phyloP scores from a whole-genome alignment of 2,113 vertebrate species.

The Bubalus kerabau region DNA sequence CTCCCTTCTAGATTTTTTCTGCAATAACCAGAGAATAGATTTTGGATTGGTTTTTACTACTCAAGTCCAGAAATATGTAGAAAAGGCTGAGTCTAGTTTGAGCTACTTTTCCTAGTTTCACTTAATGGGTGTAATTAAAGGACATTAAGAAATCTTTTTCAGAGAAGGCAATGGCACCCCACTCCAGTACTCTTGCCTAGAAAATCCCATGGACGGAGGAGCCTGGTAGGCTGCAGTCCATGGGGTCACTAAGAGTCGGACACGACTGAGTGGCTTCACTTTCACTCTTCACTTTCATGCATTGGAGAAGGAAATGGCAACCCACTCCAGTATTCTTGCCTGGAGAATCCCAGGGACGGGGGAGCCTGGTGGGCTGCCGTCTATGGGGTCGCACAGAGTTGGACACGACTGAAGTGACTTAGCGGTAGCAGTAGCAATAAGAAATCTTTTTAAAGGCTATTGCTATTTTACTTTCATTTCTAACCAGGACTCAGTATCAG shows the following conservation, averaged over 20 bases:
- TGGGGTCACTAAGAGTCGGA: too few relatives aligned
- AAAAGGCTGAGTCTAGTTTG: background rate
- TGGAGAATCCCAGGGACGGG: too few relatives aligned
- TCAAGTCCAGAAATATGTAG: background rate
- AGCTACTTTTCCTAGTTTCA: background rate
- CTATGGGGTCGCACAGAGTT: too few relatives aligned
- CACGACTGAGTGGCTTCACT: too few relatives aligned
- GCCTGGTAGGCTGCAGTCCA: too few relatives aligned
- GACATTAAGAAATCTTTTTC: background rate
- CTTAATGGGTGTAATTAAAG: background rate
- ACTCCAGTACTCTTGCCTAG: too few relatives aligned
- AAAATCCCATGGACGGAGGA: too few relatives aligned
- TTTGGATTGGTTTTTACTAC: background rate
- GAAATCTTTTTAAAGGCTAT: background rate
- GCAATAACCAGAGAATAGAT: constrained; percentile 39
- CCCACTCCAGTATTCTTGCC: too few relatives aligned
- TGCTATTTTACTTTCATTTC: background rate
- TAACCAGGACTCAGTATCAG: background rate
- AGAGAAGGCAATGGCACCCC: too few relatives aligned
- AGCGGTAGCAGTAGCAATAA: background rate
- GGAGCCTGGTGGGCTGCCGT: fast-evolving
- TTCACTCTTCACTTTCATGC: too few relatives aligned
- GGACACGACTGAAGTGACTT: too few relatives aligned
- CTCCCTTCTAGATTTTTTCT: background rate
- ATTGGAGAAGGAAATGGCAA: too few relatives aligned